Percentiles rank a stretch among this genome's conserved stretches.
Evolutionary conservation across 2,888 invertebrate species (phyloP).

Genomic region (Alcis repandata): DNA sequence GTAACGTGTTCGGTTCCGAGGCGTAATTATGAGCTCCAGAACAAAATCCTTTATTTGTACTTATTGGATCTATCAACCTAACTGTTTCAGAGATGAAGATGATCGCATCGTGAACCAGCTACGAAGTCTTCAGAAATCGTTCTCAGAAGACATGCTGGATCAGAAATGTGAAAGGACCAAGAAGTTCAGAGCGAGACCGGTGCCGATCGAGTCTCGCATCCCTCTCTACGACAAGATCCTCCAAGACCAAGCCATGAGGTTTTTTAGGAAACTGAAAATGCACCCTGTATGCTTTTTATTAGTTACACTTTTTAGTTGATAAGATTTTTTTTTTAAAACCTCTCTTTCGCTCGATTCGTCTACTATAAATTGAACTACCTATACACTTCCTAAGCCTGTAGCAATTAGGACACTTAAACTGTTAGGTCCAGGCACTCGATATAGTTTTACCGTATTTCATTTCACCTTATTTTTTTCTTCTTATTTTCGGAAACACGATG

Average conservation of each 20-base stretch:
- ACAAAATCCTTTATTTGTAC: no score
- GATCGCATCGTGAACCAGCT: conserved; percentile 86
- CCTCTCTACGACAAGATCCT: conserved; percentile 91
- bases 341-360: no score
- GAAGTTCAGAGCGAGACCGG: conserved; percentile 87
- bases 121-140: conserved; percentile 74
- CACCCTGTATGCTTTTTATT: conserved; percentile 66
- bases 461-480: no score
- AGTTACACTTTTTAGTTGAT: conserved; percentile 49
- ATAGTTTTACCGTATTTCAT: no score
- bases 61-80: no score
- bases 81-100: conserved; percentile 89
- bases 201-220: conserved; percentile 90
- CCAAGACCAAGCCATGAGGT: conserved; percentile 91
- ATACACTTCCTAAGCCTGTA: no score
- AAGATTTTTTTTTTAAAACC: neutral
- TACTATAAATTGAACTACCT: no score
- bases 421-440: no score
- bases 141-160: conserved; percentile 80
- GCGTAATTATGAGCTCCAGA: no score
- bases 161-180: conserved; percentile 80
- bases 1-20: no score
- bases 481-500: neutral
- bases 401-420: no score
- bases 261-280: conserved; percentile 53